These are phyloP conservation scores for Adelognathus sp. DNA, from an alignment of 2,888 invertebrate genomes.

Conservation along the genomic window DNA sequence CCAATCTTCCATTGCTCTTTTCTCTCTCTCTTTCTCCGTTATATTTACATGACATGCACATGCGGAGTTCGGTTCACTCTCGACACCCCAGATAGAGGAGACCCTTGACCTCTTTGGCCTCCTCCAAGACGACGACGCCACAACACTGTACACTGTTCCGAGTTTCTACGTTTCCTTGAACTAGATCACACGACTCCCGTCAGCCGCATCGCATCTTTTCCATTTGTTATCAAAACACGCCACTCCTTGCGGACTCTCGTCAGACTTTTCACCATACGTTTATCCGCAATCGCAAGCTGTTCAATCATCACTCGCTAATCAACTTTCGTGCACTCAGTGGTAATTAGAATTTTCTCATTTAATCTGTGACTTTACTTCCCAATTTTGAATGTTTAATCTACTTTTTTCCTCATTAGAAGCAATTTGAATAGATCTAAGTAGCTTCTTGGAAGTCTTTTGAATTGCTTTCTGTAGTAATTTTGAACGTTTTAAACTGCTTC, in stretches of 20 bases:
- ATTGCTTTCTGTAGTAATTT: too few species aligned
- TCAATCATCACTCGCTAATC: neutral
- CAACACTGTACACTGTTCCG: neutral
- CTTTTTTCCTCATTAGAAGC: too few species aligned
- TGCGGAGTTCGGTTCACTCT: neutral
- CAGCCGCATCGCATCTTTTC: neutral
- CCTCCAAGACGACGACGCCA: neutral
- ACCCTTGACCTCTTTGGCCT: constrained; percentile 40
- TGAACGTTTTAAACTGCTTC: too few species aligned
- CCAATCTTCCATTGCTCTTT: neutral
- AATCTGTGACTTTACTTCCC: too few species aligned
- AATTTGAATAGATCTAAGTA: too few species aligned
- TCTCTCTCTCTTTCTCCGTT: neutral
- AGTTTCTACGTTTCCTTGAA: constrained; percentile 52
- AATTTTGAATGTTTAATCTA: too few species aligned
- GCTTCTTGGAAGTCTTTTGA: too few species aligned
- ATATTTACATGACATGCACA: neutral
- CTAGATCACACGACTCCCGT: constrained; percentile 35
- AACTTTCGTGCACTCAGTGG: too few species aligned
- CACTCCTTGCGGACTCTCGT: constrained; percentile 1
- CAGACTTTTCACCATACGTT: neutral
- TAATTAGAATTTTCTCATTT: too few species aligned
- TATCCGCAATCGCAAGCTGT: neutral
- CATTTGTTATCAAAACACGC: constrained; percentile 37
- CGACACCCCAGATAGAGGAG: neutral